Base-by-base conservation (phyloP, 2,888 invertebrate genomes). In the Amphipoea oculea region DNA sequence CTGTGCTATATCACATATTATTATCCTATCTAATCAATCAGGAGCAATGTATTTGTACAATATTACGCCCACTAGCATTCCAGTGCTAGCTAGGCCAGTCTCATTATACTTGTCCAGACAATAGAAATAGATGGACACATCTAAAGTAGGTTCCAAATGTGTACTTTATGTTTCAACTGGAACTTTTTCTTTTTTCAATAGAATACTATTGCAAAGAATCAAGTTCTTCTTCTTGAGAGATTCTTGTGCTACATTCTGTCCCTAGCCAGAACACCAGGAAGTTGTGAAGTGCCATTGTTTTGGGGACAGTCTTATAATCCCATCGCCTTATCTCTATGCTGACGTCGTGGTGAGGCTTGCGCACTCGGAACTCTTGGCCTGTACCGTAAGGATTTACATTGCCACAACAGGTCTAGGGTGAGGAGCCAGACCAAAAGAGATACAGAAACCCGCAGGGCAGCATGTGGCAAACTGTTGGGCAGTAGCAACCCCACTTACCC, bases 21-120 rank as follows among this genome's bases (percentile, higher is more conserved):
- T 29, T 23, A 42, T 62, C 0, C 23, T 65, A 79, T 71, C 68
- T 6, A 73, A 42, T 78, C 40, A 71, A 74, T 83, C 36, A 57
- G 9, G n/a, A 71, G 40, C 51, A 60, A 40, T 51, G 14, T 57
- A 57, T 29, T 36, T 68, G 36, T 57, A 66, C 17, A n/a, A 36
- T 6, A 48, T 29, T 4, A 20, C 42, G 23, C 57, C 66, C 60
- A 51, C n/a, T 51, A 17, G 12, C 20, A 51, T 60, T 45, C 12
- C 42, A 57, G 14, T 29, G 14, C 20, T 29, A 57, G 29, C 29
- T 48, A 40, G 62, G 67, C 17, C 62, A 54, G 66, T 51, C n/a
- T 23, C 51, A 45, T 45, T 14, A 57, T 66, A 57, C 51, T 63
- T 54, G 48, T 42, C 5, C 48, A 65, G n/a, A 57, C 45, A 54